Conservation (phyloP, 2,113 vertebrate genomes). For the Theristicus caerulescens region DNA sequence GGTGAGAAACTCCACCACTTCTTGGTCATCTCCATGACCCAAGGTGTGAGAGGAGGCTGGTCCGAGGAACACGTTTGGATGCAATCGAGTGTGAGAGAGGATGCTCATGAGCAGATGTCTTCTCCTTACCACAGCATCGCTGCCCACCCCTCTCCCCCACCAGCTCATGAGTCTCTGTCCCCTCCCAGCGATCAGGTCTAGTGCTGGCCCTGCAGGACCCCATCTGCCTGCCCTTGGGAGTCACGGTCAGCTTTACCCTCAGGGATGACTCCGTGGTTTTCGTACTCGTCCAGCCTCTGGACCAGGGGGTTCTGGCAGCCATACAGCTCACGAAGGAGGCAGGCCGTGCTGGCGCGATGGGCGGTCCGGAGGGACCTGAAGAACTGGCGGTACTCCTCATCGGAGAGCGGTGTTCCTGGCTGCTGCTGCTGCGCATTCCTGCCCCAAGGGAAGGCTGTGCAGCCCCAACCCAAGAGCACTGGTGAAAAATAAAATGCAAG, state of each 20-base stretch:
- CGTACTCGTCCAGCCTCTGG: conserved; percentile 1
- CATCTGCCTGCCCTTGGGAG: not conserved
- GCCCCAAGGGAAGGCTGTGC: accelerated
- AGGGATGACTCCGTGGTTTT: conserved; percentile 56
- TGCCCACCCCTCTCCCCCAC: not conserved
- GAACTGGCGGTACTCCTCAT: conserved; percentile 42
- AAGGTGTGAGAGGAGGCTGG: not conserved
- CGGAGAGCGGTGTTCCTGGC: not conserved
- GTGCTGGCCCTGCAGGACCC: not conserved
- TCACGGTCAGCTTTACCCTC: not conserved
- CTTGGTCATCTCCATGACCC: not conserved
- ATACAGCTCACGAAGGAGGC: not conserved
- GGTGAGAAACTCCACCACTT: not conserved
- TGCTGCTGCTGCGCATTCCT: not conserved
- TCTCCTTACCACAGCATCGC: not conserved
- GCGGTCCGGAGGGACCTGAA: not conserved
- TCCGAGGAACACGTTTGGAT: not conserved
- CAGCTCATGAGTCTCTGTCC: not conserved
- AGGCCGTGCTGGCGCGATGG: not conserved
- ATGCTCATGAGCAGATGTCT: not conserved
- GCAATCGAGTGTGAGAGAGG: not conserved
- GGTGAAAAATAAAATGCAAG: not conserved
- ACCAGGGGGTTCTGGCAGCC: conserved; percentile 44
- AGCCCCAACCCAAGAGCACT: conserved; percentile 11
- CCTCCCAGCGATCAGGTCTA: not conserved